These are phyloP conservation scores for Drosophila stalkeri DNA, from an alignment of 2,888 invertebrate species.

Conservation along the genomic window DNA sequence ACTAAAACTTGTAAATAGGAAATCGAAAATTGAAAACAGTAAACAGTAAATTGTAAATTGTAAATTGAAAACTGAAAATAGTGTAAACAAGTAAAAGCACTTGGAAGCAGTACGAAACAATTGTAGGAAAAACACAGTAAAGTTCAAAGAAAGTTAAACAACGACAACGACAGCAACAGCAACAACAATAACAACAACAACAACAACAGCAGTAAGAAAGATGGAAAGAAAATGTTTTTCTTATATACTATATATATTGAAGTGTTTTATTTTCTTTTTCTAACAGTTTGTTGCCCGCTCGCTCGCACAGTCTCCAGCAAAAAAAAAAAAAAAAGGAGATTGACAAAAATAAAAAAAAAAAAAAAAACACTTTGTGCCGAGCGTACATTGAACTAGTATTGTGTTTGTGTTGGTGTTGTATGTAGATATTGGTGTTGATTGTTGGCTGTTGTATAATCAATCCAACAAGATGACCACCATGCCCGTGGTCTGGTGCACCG, in stretches of 20 bases:
- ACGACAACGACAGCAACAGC: not conserved
- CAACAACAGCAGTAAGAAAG: not conserved
- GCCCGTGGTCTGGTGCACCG: conserved; percentile 86
- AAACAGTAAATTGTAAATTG: not conserved
- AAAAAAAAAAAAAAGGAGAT: conserved; percentile 24
- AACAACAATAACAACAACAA: not conserved
- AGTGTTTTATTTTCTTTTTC: conserved; percentile 40
- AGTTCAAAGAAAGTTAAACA: conserved; percentile 35
- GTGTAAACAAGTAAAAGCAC: conserved; percentile 32
- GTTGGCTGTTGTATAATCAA: conserved; percentile 18
- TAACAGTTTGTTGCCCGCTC: conserved; percentile 46
- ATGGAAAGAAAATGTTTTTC: conserved; percentile 12
- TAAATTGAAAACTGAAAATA: conserved; percentile 16
- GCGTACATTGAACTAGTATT: conserved; percentile 37
- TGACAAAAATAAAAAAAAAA: conserved; percentile 9
- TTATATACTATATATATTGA: conserved; percentile 29
- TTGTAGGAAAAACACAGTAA: conserved; percentile 30
- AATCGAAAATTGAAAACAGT: conserved; percentile 4
- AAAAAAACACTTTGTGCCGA: conserved; percentile 19
- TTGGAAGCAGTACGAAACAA: conserved; percentile 39
- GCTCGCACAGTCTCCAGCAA: conserved; percentile 35
- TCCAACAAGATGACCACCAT: conserved; percentile 83
- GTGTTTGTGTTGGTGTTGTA: conserved; percentile 5
- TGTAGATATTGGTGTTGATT: not conserved
- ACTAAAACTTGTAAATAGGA: not conserved